phyloP scores from a whole-genome alignment of 2,797 vertebrate genomes.

The Acipenser transmontanus region DNA sequence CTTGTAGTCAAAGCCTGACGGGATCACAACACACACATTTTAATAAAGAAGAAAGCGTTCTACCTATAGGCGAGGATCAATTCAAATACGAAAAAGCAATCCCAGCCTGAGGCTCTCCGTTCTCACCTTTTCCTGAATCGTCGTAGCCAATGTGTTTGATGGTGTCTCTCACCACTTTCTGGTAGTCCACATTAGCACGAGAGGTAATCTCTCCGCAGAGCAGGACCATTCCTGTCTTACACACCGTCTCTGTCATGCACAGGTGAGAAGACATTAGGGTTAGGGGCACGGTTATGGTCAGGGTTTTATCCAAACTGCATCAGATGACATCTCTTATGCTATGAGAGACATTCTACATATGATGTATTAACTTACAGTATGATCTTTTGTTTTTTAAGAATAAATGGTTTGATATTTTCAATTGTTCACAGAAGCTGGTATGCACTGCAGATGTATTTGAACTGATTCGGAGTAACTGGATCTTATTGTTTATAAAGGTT shows the following conservation, averaged over 20 bases:
- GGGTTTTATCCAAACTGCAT: no score
- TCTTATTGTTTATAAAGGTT: no score
- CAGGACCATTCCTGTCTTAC: conserved; percentile 97
- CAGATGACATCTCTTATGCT: no score
- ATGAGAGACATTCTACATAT: background rate
- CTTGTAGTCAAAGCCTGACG: conserved; percentile 95
- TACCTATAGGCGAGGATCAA: conserved; percentile 1
- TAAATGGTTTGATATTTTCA: background rate
- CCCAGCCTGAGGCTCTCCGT: background rate
- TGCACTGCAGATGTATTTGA: no score
- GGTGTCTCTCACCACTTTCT: conserved; percentile 86
- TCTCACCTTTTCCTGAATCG: conserved; percentile 90
- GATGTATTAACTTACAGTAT: background rate
- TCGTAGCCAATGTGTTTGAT: conserved; percentile 94
- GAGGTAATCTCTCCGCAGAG: conserved; percentile 97
- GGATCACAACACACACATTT: background rate
- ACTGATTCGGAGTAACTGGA: no score
- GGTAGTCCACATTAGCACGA: conserved; percentile 85
- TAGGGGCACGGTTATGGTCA: background rate
- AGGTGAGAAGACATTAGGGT: background rate
- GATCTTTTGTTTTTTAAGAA: background rate
- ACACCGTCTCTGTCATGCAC: conserved; percentile 79
- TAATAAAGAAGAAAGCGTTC: background rate
- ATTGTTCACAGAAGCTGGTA: background rate
- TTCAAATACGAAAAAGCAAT: background rate